A percentile compares a stretch with the other conserved stretches of the same genome.
Evolutionary conservation across 30 jellyfish, hydroid and myxozoan species (phyloP).

Genomic region (Phacellophora camtschatica): DNA sequence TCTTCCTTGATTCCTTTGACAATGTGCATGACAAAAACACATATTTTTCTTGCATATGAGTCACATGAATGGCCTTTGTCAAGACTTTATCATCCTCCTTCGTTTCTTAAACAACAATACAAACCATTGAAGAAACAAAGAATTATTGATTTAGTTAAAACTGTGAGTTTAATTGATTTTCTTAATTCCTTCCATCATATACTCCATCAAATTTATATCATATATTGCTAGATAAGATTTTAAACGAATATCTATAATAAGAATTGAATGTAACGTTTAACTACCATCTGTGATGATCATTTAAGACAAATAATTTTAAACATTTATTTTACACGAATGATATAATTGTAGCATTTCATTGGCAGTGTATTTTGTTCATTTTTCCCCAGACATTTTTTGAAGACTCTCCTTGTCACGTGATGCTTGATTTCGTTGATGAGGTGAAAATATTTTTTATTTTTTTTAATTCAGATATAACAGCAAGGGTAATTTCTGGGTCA

Average conservation of each 20-base stretch:
- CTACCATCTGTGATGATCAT: too few relatives aligned
- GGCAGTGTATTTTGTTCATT: too few relatives aligned
- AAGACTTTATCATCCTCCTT: slow-evolving; percentile 71
- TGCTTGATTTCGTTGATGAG: slow-evolving; percentile 67
- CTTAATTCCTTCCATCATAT: not conserved
- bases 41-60: slow-evolving; percentile 60
- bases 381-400: slow-evolving; percentile 58
- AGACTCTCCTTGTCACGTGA: slow-evolving; percentile 65
- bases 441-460: too few relatives aligned
- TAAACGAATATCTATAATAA: not conserved
- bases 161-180: slow-evolving; percentile 18
- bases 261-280: too few relatives aligned
- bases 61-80: slow-evolving; percentile 97
- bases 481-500: too few relatives aligned
- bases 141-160: slow-evolving; percentile 61
- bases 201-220: not conserved
- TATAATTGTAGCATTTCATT: too few relatives aligned
- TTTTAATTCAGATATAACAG: too few relatives aligned
- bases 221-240: not conserved
- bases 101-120: slow-evolving; percentile 59
- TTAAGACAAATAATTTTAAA: too few relatives aligned
- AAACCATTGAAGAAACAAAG: slow-evolving; percentile 9
- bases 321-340: too few relatives aligned
- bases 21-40: slow-evolving; percentile 61
- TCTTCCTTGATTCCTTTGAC: slow-evolving; percentile 30